Evolutionary conservation across 2,888 invertebrate species (phyloP), one percentile per base, ranked within the genome.

Genomic region (Macrophya annulata): DNA sequence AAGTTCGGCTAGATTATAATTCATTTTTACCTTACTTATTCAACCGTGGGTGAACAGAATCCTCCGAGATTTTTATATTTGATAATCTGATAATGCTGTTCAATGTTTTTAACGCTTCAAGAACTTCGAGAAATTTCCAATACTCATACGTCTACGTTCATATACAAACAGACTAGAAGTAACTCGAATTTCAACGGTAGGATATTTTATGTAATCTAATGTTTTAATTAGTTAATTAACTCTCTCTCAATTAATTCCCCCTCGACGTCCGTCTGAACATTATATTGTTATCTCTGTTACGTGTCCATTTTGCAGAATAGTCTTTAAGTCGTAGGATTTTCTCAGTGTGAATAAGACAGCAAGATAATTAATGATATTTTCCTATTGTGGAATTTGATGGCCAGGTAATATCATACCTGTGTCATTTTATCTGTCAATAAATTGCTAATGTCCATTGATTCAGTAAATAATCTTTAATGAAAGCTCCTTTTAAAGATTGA

Each of bases 341-440:
- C 40, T n/a, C 71, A 71, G 5, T 12, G 37, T 68, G 37, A 68
- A 0, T 5, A n/a, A 21, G 45, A 45, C 40, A 25, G 10, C 21
- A 31, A 74, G 12, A 71, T 71, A 71, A 71, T 71, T 71, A 40
- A 71, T 40, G n/a, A 40, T 71, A 71, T n/a, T 40, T 71, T 37
- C 8, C 40, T 71, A 15, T 40, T 71, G 17, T n/a, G 62, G 6
- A 68, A 31, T 68, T 68, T 68, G 5, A 10, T 15, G 55, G n/a
- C n/a, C 10, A 17, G 1, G 55, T 68, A 21, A 37, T 15, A 25
- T 37, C 37, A 12, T 25, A 17, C 68, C 8, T 15, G 37, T 31
- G 31, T 12, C 5, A 68, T 68, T 37, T 68, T 8, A 25, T 12
- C 17, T 25, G 0, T 2, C 21, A 68, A 25, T 17, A 15, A 31